Evolutionary conservation across 1,140 invertebrate species (phyloP), one percentile per base, ranked within the genome.

Genomic region (Brachionus paranguensis): DNA sequence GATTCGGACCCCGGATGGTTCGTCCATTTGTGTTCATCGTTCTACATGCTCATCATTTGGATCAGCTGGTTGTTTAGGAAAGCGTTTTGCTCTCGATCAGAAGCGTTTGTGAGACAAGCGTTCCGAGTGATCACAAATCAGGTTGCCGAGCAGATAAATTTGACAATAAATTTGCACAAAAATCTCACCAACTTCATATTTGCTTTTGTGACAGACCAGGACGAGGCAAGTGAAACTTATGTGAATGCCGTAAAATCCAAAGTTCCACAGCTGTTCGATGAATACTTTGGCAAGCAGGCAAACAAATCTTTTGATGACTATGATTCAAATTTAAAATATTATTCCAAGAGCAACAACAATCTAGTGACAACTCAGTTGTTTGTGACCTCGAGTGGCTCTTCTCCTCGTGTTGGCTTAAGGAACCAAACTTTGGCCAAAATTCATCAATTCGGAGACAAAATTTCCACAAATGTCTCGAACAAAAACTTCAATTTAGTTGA

Each of bases 1-100:
- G 78, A 81, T 60, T 60, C 78, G 53, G 78, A 81, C 4, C 78
- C 78, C 2, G 37, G 43, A 4, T 45, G 20, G 27, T 60, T 60
- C 3, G 65, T 64, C 5, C 53, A 81, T 81, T 64, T 81, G 17
- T 64, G 53, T 8, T 60, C 78, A 14, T 64, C 43, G 0, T 14
- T 64, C 17, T 81, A 81, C n/a, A 60, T 81, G 53, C 17, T 81
- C 14, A 29, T 81, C 8, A 81, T 81, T 24, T 81, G 78, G 78
- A 24, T 24, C 0, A 29, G 41, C 33, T 68, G 50, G 43, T 12
- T 81, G 5, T 81, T 81, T 20, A 43, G 43, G 64, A 68, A 64
- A 65, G 33, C 64, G 17, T 64, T 81, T 64, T 81, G 78, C 17
- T 81, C 78, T 43, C 24, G 78, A 27, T 64, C 50, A 20, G 53